A percentile compares a stretch with the other conserved stretches of the same genome.
Conservation (phyloP, 1,140 invertebrate species). For the Plodia interpunctella region DNA sequence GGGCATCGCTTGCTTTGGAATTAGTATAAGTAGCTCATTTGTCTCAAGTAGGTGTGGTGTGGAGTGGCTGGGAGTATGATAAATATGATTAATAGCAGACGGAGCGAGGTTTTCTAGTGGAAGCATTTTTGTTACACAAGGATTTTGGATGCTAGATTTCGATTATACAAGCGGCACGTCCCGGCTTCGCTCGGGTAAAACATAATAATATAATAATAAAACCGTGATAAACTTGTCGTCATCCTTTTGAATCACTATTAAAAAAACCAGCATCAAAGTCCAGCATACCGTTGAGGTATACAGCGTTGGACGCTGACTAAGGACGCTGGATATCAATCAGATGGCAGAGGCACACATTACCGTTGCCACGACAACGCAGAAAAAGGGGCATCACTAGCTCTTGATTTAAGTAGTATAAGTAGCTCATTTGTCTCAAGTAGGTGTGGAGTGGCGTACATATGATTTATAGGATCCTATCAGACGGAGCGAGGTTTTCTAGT, state of each 20-base stretch:
- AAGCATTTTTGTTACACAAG: too few relatives aligned
- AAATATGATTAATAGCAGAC: not conserved
- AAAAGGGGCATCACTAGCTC: not conserved
- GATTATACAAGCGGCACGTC: too few relatives aligned
- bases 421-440: not conserved
- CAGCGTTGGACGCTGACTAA: too few relatives aligned
- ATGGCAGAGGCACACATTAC: not conserved
- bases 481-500: not conserved
- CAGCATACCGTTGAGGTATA: too few relatives aligned
- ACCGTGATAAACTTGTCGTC: too few relatives aligned
- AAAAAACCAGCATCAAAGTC: too few relatives aligned
- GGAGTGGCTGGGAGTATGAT: not conserved
- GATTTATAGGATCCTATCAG: not conserved
- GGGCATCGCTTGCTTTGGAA: not conserved
- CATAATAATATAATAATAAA: too few relatives aligned
- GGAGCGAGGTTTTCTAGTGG: not conserved
- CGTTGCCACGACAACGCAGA: not conserved
- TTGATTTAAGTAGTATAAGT: not conserved
- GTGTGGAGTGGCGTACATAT: not conserved
- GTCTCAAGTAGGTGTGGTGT: not conserved
- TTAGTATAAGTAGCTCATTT: conserved; percentile 1
- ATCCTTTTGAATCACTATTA: too few relatives aligned
- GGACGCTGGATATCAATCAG: too few relatives aligned
- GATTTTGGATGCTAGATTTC: too few relatives aligned
- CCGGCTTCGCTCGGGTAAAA: too few relatives aligned